A percentile compares a stretch with the other conserved stretches of the same genome.
Conservation (phyloP, 2,888 invertebrate species). For the Nesidiocoris tenuis region DNA sequence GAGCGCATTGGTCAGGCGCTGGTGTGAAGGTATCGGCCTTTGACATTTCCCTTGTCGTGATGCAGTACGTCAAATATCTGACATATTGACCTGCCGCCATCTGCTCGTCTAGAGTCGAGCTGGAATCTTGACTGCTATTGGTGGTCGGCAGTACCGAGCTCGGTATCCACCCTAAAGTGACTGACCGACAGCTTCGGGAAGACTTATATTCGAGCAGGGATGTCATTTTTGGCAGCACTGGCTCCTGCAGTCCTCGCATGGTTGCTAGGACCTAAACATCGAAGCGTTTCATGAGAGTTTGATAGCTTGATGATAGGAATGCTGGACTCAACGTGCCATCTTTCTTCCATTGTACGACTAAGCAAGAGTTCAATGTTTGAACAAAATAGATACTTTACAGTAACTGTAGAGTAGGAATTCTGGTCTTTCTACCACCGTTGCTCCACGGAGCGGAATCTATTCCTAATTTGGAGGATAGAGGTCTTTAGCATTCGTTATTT, state of each 20-base stretch:
- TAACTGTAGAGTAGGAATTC: no score
- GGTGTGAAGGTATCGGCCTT: slow-evolving; percentile 36
- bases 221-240: slow-evolving; percentile 59
- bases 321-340: no score
- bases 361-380: no score
- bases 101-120: no score
- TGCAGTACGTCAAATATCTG: slow-evolving; percentile 54
- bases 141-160: background rate
- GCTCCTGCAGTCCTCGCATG: slow-evolving; percentile 57
- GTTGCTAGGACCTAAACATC: slow-evolving; percentile 59
- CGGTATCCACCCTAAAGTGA: slow-evolving; percentile 62
- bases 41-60: slow-evolving; percentile 54
- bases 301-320: no score
- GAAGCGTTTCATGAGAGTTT: no score
- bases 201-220: slow-evolving; percentile 59
- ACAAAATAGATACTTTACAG: no score
- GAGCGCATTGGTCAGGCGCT: slow-evolving; percentile 57
- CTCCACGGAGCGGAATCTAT: no score
- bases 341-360: no score
- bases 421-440: no score
- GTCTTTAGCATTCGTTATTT: no score
- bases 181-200: slow-evolving; percentile 58
- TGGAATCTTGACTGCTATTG: slow-evolving; percentile 54
- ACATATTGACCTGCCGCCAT: slow-evolving; percentile 54
- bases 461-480: no score